These are phyloP conservation scores for Tympanoctomys barrerae DNA, from an alignment of 2,797 vertebrate species.

Conservation along the genomic window DNA sequence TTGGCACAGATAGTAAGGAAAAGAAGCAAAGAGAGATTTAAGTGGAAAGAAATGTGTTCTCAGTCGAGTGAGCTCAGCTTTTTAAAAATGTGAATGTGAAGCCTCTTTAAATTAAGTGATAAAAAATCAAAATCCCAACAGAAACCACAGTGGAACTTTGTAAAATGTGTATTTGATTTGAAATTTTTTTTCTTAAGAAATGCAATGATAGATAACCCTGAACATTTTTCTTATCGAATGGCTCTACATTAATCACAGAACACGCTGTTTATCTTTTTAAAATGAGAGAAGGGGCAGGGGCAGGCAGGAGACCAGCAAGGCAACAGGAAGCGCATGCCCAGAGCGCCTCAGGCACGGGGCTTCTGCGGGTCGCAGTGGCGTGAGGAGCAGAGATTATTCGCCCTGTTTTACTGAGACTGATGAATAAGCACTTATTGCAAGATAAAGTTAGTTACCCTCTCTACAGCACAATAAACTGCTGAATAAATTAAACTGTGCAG, in stretches of 20 bases:
- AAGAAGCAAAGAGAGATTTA: background rate
- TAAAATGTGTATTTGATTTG: background rate
- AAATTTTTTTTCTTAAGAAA: background rate
- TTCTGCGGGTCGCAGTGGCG: too few relatives aligned
- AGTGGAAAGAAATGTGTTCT: background rate
- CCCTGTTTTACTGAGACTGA: background rate
- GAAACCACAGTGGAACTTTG: background rate
- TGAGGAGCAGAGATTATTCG: background rate
- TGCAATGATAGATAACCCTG: background rate
- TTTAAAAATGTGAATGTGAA: background rate
- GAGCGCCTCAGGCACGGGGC: too few relatives aligned
- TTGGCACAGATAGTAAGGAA: background rate
- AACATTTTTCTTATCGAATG: background rate
- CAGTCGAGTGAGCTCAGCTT: background rate
- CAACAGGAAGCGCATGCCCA: fast-evolving
- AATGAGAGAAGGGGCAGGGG: background rate
- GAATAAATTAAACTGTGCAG: background rate
- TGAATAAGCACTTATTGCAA: background rate
- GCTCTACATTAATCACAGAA: background rate
- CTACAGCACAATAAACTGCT: background rate
- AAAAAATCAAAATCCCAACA: background rate
- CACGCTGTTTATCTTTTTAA: background rate
- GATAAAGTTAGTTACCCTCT: background rate
- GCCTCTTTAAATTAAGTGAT: background rate
- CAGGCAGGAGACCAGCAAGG: background rate